These are phyloP conservation scores for Phyllotis vaccarum DNA, from an alignment of 2,797 vertebrate species.

Conservation along the genomic window DNA sequence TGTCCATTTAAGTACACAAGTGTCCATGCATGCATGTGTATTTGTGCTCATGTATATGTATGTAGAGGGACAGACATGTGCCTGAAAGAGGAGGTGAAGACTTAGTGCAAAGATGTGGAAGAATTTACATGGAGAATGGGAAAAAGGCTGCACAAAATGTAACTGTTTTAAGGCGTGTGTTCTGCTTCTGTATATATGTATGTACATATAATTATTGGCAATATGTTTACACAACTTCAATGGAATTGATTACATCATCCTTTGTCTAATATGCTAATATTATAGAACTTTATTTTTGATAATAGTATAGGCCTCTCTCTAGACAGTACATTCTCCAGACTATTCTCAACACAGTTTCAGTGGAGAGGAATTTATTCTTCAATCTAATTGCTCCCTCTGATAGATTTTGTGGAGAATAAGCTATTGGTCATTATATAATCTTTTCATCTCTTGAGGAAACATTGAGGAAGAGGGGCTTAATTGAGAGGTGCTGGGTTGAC, in stretches of 20 bases:
- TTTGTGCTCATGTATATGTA: background rate
- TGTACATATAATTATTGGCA: background rate
- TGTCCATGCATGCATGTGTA: too few species aligned
- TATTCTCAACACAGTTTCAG: background rate
- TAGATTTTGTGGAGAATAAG: background rate
- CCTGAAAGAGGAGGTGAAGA: background rate
- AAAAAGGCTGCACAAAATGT: background rate
- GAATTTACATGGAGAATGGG: background rate
- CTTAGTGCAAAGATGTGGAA: background rate
- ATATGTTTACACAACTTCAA: background rate
- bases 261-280: slow-evolving; percentile 31
- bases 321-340: background rate
- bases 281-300: slow-evolving; percentile 2
- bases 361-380: background rate
- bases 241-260: background rate
- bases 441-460: background rate
- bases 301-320: background rate
- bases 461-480: background rate
- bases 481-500: background rate
- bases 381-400: background rate
- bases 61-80: background rate
- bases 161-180: background rate
- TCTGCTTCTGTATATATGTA: background rate
- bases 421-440: background rate
- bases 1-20: too few species aligned